Evolutionary conservation across 2,888 invertebrate species (phyloP).

Genomic region (Prosapia bicincta): DNA sequence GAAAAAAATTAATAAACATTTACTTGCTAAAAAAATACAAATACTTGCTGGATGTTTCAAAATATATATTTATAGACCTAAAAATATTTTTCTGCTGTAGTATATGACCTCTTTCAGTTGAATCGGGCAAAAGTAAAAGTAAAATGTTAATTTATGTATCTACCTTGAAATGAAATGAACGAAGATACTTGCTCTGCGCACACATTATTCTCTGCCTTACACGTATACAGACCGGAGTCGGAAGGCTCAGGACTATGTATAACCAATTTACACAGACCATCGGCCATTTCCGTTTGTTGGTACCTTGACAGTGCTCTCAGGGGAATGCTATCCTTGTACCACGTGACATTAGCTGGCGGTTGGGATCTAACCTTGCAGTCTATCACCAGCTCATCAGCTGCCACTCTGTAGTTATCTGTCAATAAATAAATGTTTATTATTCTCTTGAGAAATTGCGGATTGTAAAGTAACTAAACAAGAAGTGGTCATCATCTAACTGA

Average conservation of each 20-base stretch:
- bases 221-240: constrained; percentile 72
- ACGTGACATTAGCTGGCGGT: constrained; percentile 67
- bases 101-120: too few species aligned
- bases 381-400: constrained; percentile 68
- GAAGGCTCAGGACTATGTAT: constrained; percentile 60
- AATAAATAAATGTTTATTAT: constrained; percentile 33
- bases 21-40: too few species aligned
- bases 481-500: too few species aligned
- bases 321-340: constrained; percentile 67
- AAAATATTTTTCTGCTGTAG: too few species aligned
- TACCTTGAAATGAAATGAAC: constrained; percentile 48
- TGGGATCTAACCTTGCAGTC: constrained; percentile 72
- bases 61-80: too few species aligned
- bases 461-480: too few species aligned
- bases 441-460: neutral
- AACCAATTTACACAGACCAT: constrained; percentile 68
- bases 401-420: constrained; percentile 66
- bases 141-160: too few species aligned
- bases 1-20: too few species aligned
- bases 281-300: constrained; percentile 63
- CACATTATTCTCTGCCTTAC: constrained; percentile 68
- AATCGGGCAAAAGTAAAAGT: too few species aligned
- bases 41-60: too few species aligned
- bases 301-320: constrained; percentile 57
- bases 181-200: constrained; percentile 73